These are phyloP conservation scores for Habropoda laboriosa DNA, from an alignment of 1,140 invertebrate genomes.

Conservation along the genomic window DNA sequence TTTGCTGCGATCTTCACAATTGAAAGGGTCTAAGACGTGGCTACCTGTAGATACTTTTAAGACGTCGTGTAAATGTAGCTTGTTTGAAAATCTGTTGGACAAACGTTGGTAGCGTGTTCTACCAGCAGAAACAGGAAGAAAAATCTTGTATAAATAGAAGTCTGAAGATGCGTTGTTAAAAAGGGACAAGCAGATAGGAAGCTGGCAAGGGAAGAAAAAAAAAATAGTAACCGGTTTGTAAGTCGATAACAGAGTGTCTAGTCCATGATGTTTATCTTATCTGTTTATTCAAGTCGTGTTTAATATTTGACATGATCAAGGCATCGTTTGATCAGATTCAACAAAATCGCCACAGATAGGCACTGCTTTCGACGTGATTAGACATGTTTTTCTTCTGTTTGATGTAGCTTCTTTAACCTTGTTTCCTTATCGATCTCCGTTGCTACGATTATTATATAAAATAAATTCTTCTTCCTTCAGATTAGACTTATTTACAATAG, in stretches of 20 bases:
- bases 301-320: constrained; percentile 42
- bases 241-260: constrained; percentile 28
- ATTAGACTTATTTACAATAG: too few species aligned
- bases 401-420: background rate
- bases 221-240: constrained; percentile 51
- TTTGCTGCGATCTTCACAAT: too few species aligned
- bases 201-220: background rate
- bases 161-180: constrained; percentile 39
- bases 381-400: background rate
- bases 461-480: too few species aligned
- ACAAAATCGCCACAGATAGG: background rate
- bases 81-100: constrained; percentile 30
- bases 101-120: constrained; percentile 21
- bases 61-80: background rate
- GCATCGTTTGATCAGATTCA: constrained; percentile 46
- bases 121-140: constrained; percentile 17
- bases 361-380: constrained; percentile 10
- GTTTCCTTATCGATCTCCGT: too few species aligned
- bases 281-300: constrained; percentile 46
- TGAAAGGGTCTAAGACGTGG: background rate
- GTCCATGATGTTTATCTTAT: constrained; percentile 43
- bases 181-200: constrained; percentile 39
- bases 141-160: constrained; percentile 29
- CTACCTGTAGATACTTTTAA: constrained; percentile 15
- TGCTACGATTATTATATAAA: too few species aligned